phyloP scores from a whole-genome alignment of 2,888 invertebrate genomes.

The Aphrophora alni region DNA sequence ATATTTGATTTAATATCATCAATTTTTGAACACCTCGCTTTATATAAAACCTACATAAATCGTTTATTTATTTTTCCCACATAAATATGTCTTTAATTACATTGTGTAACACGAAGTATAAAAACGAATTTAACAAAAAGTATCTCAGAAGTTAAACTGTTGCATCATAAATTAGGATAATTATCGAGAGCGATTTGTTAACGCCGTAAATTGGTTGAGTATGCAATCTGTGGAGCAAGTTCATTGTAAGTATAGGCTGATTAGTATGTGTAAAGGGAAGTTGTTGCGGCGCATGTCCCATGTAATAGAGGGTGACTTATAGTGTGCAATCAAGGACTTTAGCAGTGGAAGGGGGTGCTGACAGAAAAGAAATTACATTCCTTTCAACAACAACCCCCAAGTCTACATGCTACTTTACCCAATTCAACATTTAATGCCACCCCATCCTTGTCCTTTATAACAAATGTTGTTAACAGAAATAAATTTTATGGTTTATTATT shows the following conservation, averaged over 20 bases:
- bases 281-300: not conserved
- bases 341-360: not conserved
- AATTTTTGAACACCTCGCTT: too few species aligned
- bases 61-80: too few species aligned
- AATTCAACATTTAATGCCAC: not conserved
- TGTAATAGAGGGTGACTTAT: conserved; percentile 6
- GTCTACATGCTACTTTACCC: conserved; percentile 6
- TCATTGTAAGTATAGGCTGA: not conserved
- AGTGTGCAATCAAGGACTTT: conserved; percentile 2
- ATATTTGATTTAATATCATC: too few species aligned
- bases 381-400: not conserved
- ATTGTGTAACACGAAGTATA: not conserved
- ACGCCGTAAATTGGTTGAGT: not conserved
- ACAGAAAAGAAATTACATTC: conserved; percentile 9
- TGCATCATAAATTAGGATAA: not conserved
- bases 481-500: not conserved
- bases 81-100: too few species aligned
- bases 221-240: conserved; percentile 2
- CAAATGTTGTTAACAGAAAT: not conserved
- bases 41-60: too few species aligned
- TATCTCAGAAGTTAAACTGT: not conserved
- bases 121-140: not conserved
- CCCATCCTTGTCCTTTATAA: not conserved
- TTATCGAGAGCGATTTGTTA: not conserved
- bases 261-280: not conserved